phyloP scores from a whole-genome alignment of 2,113 vertebrate species.

The Platysteira castanea region DNA sequence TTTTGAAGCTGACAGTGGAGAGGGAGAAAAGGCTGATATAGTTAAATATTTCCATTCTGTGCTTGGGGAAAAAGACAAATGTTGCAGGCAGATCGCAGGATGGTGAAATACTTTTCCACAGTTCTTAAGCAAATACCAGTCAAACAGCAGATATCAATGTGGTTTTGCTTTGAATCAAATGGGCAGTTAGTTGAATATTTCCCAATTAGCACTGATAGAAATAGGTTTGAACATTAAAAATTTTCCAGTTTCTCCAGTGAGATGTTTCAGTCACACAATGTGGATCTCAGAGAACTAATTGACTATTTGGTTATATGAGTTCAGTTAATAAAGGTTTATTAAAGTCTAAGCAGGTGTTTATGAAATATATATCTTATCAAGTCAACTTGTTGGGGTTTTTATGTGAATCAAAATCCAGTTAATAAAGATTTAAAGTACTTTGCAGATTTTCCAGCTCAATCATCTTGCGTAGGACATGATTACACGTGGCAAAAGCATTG shows the following conservation, averaged over 20 bases:
- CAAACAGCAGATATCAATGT: background rate
- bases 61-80: background rate
- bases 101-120: constrained; percentile 12
- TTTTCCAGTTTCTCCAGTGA: background rate
- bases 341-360: background rate
- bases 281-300: background rate
- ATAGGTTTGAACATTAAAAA: background rate
- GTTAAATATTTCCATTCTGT: background rate
- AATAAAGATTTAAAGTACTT: background rate
- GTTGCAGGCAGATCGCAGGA: background rate
- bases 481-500: background rate
- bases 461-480: accelerated
- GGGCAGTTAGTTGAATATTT: background rate
- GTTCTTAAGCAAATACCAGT: constrained; percentile 7
- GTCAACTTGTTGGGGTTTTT: background rate
- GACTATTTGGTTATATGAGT: background rate
- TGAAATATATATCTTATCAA: background rate
- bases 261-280: background rate
- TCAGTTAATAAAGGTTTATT: background rate
- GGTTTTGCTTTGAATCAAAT: background rate
- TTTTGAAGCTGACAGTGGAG: background rate
- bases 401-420: background rate
- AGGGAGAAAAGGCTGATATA: background rate
- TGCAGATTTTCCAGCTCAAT: background rate
- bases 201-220: background rate